Percentiles rank a stretch among this genome's conserved stretches.
Evolutionary conservation across 2,888 invertebrate species (phyloP).

Genomic region (Synanthedon tipuliformis): DNA sequence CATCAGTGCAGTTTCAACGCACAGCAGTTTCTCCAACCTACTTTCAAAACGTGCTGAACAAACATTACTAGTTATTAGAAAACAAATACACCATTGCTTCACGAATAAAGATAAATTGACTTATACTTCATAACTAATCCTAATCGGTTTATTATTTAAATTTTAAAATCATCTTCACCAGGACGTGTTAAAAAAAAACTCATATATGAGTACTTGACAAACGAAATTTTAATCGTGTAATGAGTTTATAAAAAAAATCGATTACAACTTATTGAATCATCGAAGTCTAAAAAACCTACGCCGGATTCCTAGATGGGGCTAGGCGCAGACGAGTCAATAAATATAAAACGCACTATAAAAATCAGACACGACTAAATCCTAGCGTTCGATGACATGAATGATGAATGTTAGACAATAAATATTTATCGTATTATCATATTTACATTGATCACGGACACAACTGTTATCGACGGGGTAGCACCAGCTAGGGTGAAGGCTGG

Average conservation of each 20-base stretch:
- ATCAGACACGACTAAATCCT: slow-evolving; percentile 28
- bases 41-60: slow-evolving; percentile 26
- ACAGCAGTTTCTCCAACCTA: slow-evolving; percentile 28
- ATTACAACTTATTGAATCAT: slow-evolving; percentile 30
- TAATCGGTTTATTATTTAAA: background rate
- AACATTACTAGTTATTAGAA: slow-evolving; percentile 18
- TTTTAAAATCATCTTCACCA: background rate
- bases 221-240: slow-evolving; percentile 13
- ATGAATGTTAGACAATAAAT: slow-evolving; percentile 53
- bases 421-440: slow-evolving; percentile 53
- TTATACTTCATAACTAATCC: background rate
- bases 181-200: slow-evolving; percentile 4
- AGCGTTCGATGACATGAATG: slow-evolving; percentile 45
- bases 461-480: slow-evolving; percentile 33
- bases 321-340: slow-evolving; percentile 41
- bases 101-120: slow-evolving; percentile 5
- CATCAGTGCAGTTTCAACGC: slow-evolving; percentile 27
- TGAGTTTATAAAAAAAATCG: slow-evolving; percentile 10
- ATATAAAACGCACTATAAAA: slow-evolving; percentile 33
- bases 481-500: slow-evolving; percentile 38
- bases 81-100: slow-evolving; percentile 16
- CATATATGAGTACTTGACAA: slow-evolving; percentile 1
- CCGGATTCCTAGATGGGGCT: slow-evolving; percentile 30
- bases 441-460: slow-evolving; percentile 32
- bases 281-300: slow-evolving; percentile 34